phyloP scores from a whole-genome alignment of 2,888 invertebrate species.

The Pecten maximus region DNA sequence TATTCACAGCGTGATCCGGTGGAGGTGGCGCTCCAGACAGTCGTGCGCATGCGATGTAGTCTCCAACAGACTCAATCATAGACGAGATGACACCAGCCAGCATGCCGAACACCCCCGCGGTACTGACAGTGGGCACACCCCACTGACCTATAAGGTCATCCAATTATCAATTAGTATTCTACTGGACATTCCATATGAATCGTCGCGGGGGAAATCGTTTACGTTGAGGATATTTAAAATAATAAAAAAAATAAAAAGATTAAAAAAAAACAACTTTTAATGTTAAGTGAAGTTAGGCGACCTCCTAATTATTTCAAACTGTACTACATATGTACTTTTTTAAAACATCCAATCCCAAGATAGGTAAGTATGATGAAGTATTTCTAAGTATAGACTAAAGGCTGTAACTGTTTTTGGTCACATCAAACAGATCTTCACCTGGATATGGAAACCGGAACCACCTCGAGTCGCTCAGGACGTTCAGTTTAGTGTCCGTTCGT shows the following conservation, averaged over 20 bases:
- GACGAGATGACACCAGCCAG: constrained; percentile 78
- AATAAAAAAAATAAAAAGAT: no score
- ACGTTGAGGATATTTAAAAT: no score
- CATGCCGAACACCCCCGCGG: constrained; percentile 78
- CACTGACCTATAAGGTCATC: constrained; percentile 83
- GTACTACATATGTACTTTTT: no score
- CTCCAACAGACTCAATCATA: constrained; percentile 86
- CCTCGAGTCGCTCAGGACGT: constrained; percentile 72
- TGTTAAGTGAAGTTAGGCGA: no score
- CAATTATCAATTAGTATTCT: no score
- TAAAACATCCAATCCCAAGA: no score
- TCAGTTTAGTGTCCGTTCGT: constrained; percentile 77
- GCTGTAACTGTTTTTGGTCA: constrained; percentile 80
- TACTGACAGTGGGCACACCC: constrained; percentile 78
- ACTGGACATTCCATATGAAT: no score
- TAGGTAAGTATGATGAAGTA: no score
- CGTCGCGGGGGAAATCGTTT: no score
- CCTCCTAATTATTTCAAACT: no score
- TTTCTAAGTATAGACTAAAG: neutral
- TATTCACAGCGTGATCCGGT: constrained; percentile 92
- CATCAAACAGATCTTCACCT: constrained; percentile 62
- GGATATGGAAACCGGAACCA: constrained; percentile 86
- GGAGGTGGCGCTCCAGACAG: constrained; percentile 89
- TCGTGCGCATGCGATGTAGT: constrained; percentile 93
- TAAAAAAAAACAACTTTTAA: no score